Evolutionary conservation across 2,888 invertebrate genomes (phyloP).

Genomic region (Erpobdella octoculata): DNA sequence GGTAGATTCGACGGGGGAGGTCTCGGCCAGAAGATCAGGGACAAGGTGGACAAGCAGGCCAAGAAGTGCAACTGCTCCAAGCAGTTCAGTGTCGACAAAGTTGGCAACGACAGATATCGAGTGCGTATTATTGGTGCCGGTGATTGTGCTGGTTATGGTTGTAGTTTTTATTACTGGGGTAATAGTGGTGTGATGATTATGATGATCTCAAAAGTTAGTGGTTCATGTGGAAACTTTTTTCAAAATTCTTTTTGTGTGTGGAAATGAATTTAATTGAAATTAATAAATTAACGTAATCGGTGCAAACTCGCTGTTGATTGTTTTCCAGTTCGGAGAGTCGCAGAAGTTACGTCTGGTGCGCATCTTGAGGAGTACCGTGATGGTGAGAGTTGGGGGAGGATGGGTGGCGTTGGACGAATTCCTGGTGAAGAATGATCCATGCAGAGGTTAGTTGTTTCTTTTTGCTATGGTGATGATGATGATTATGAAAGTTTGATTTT

Average conservation of each 20-base stretch:
- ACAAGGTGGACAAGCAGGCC: constrained; percentile 91
- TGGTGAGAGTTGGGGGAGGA: constrained; percentile 99
- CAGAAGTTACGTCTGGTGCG: constrained; percentile 94
- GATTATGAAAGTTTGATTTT: too few species aligned
- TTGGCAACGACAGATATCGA: constrained; percentile 97
- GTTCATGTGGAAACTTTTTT: too few species aligned
- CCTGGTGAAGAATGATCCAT: constrained; percentile 97
- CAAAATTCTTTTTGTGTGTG: too few species aligned
- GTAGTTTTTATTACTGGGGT: too few species aligned
- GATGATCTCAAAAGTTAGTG: too few species aligned
- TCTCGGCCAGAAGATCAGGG: constrained; percentile 76
- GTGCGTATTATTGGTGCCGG: too few species aligned
- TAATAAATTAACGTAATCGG: too few species aligned
- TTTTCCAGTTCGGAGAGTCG: constrained; percentile 86
- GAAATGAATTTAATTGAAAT: too few species aligned
- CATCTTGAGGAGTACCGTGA: constrained; percentile 94
- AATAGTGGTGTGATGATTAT: too few species aligned
- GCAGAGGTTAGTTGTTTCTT: constrained; percentile 70
- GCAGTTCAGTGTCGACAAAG: constrained; percentile 97
- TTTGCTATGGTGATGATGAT: too few species aligned
- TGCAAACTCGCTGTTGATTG: not conserved
- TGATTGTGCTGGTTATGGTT: too few species aligned
- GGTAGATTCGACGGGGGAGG: constrained; percentile 19
- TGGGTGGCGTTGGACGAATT: constrained; percentile 99
- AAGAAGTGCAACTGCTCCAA: constrained; percentile 94